Base-by-base conservation (phyloP, 2,113 vertebrate genomes). In the Salvelinus alpinus region DNA sequence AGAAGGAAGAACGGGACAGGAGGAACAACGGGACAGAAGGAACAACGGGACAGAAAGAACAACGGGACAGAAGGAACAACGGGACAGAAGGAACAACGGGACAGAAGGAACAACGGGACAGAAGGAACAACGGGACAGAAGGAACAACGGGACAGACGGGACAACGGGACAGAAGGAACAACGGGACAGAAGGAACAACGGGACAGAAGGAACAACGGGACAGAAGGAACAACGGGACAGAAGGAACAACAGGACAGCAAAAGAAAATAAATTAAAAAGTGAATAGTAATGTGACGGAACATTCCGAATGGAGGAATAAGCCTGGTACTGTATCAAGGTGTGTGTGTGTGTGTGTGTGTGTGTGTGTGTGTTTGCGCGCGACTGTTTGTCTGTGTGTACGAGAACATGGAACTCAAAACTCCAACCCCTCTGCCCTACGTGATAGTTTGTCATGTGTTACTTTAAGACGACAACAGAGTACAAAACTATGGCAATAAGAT, bases 401-500 rank as follows among this genome's bases (percentile, higher is more conserved):
- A 24, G 20, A 31, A 51, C 14, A 20, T 12, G 3, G 14, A n/a
- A 18, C 9, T n/a, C 5, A 8, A 24, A 22, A 62, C 59, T 60
- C 8, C 38, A 9, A 38, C 8, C 38, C 8, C 8, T 38, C 38
- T 9, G 38, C 38, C 8, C 38, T 9, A 44, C 0, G 8, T 44
- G 38, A 44, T 9, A 12, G 38, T 44, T 44, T 2, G 38, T 24
- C 18, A 60, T 60, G n/a, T n/a, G 8, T 48, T 14, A 48, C 47
- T 12, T 3, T 14, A 1, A 48, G 31, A 18, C 3, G 4, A 14
- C 14, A 54, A 16, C 48, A 60, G 4, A n/a, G n/a, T n/a, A 8
- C 7, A 62, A 87, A 84, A 78, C 60, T 62, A 77, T 54, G 88
- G 69, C 84, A 82, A 80, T 86, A 62, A 54, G 4, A 24, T 62